Evolutionary conservation across 2,888 invertebrate species (phyloP).

Genomic region (Thecophora atra): DNA sequence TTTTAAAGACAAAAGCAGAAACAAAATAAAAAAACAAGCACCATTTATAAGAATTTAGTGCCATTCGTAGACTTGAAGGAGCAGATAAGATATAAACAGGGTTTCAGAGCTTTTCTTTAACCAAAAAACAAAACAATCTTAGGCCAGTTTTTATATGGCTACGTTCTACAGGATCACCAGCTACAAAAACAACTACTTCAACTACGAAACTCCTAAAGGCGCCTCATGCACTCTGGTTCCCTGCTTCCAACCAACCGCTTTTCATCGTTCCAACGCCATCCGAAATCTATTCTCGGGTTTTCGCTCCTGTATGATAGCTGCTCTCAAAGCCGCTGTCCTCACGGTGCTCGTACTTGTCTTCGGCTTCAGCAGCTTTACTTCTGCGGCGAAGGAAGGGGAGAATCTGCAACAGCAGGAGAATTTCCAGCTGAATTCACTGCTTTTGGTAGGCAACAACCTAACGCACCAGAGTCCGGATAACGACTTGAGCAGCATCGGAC

Average conservation of each 20-base stretch:
- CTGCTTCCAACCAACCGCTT: constrained; percentile 35
- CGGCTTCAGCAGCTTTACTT: constrained; percentile 53
- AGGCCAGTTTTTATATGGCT: constrained; percentile 35
- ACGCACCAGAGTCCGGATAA: neutral
- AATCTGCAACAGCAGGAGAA: constrained; percentile 12
- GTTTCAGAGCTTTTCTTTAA: neutral
- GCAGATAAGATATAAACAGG: neutral
- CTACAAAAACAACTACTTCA: constrained; percentile 38
- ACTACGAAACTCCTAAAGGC: constrained; percentile 30
- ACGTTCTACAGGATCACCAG: neutral
- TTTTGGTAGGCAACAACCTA: neutral
- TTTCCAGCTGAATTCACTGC: constrained; percentile 10
- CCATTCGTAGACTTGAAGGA: too few relatives aligned
- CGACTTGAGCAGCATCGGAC: constrained; percentile 17
- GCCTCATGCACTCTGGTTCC: constrained; percentile 2
- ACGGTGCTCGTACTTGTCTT: constrained; percentile 51
- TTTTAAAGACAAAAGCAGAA: neutral
- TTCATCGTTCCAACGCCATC: constrained; percentile 38
- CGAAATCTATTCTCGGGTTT: constrained; percentile 51
- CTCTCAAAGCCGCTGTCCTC: constrained; percentile 46
- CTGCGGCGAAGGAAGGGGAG: constrained; percentile 18
- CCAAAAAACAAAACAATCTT: neutral
- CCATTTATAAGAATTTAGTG: too few relatives aligned
- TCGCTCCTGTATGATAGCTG: constrained; percentile 24
- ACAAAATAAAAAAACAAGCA: neutral